These are phyloP conservation scores for Myiotriccus ornatus DNA, from an alignment of 2,797 vertebrate species.

Conservation along the genomic window DNA sequence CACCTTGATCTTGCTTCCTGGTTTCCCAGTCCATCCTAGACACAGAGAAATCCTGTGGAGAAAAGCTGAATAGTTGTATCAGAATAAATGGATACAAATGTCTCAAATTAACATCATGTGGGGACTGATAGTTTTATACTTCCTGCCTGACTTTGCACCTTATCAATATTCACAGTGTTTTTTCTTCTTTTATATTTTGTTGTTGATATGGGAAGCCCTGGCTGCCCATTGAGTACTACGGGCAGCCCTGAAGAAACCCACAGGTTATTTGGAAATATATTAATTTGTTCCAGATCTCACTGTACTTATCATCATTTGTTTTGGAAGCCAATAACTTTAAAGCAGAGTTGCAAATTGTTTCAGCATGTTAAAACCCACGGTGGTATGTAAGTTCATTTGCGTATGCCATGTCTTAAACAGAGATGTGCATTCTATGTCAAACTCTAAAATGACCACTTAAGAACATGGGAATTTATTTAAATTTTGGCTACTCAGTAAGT, in stretches of 20 bases:
- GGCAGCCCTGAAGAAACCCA: not conserved
- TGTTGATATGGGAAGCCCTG: not conserved
- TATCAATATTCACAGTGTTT: not conserved
- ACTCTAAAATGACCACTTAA: slow-evolving; percentile 41
- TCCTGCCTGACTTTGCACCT: slow-evolving; percentile 1
- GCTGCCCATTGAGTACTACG: not conserved
- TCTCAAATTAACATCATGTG: not conserved
- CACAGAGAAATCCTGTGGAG: not conserved
- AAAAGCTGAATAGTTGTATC: not conserved
- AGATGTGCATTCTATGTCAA: slow-evolving; percentile 36
- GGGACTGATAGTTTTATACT: not conserved
- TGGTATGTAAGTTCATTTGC: not conserved
- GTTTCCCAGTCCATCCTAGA: not conserved
- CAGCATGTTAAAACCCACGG: slow-evolving; percentile 23
- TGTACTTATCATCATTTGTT: slow-evolving; percentile 31
- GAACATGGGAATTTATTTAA: slow-evolving; percentile 43
- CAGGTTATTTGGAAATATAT: slow-evolving; percentile 39
- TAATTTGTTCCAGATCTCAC: slow-evolving; percentile 41
- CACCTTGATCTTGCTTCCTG: not conserved
- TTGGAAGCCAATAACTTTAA: slow-evolving; percentile 32
- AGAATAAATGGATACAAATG: not conserved
- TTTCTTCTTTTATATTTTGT: not conserved
- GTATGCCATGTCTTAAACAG: not conserved
- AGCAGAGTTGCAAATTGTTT: slow-evolving; percentile 19
- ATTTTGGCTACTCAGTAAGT: slow-evolving; percentile 1